These are phyloP conservation scores for Amphiprion percula DNA, from an alignment of 2,113 vertebrate genomes.

Conservation along the genomic window DNA sequence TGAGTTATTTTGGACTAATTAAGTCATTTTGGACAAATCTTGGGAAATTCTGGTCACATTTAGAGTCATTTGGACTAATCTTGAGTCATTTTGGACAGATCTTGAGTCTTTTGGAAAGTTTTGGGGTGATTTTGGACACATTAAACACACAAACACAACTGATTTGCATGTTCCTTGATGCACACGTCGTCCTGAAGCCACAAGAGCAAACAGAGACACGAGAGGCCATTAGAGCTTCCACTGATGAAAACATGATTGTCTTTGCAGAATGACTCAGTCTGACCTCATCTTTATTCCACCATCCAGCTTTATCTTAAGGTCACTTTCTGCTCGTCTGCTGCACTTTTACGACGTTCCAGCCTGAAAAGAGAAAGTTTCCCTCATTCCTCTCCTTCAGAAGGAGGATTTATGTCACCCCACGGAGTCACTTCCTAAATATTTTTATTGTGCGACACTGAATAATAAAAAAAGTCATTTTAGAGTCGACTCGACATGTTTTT, in stretches of 20 bases:
- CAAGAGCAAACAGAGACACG: conserved; percentile 39
- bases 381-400: neutral
- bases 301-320: neutral
- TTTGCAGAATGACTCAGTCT: neutral
- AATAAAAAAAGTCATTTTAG: conserved; percentile 13
- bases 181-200: conserved; percentile 16
- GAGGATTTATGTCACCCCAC: conserved; percentile 24
- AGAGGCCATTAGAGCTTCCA: conserved; percentile 64
- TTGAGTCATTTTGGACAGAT: too few relatives aligned
- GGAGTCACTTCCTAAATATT: conserved; percentile 27
- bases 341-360: neutral
- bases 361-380: neutral
- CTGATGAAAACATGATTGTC: conserved; percentile 21
- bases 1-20: too few relatives aligned
- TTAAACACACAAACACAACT: conserved; percentile 74
- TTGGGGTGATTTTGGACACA: conserved; percentile 43
- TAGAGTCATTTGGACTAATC: too few relatives aligned
- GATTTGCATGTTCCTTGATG: conserved; percentile 41
- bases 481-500: neutral
- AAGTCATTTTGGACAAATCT: too few relatives aligned
- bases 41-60: too few relatives aligned
- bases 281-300: neutral
- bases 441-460: neutral
- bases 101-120: too few relatives aligned
- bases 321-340: neutral